Evolutionary conservation across 2,888 invertebrate species (phyloP), one percentile per base, ranked within the genome.

Genomic region (Drosophila incognita): DNA sequence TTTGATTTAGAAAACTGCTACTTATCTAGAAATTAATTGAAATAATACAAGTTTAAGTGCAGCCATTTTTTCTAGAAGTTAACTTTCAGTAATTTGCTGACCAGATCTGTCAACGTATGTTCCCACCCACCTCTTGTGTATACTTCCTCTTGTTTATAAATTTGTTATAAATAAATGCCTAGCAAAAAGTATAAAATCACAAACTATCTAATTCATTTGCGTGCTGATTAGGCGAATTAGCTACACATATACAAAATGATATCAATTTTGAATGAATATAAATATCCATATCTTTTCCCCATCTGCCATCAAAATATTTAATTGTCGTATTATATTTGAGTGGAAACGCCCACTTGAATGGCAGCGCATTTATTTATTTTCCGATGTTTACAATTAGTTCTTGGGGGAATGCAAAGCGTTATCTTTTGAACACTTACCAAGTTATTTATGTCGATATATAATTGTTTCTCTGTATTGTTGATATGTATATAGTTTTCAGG

Each of bases 341-440:
- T 27, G 29, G 21, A 40, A 64, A 77, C 79, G 74, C 74, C 74
- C 74, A 57, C 65, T 64, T 29, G 33, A 73, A 31, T 51, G 52
- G 33, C 48, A 35, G 38, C 33, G 31, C 27, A 29, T 35, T 38
- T 62, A 61, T 35, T 60, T 58, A 31, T 54, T 59, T 48, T 42
- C 56, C 54, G 56, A 33, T 63, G 59, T 57, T 62, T 76, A 56
- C 74, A 79, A 66, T 59, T 42, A 73, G 27, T 62, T 79, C 51
- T 66, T 33, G n/a, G 42, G 66, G 42, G 46, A 62, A 40, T 61
- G 59, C 58, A 67, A 60, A 60, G 68, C 52, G 63, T 79, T 76
- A 79, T 79, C 75, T 74, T 36, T 40, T 35, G 42, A 29, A 15
- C 38, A 76, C 76, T 79, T 64, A 76, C 76, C 76, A 57, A 8